Evolutionary conservation across 2,113 vertebrate genomes (phyloP).

Genomic region (Clarias gariepinus): DNA sequence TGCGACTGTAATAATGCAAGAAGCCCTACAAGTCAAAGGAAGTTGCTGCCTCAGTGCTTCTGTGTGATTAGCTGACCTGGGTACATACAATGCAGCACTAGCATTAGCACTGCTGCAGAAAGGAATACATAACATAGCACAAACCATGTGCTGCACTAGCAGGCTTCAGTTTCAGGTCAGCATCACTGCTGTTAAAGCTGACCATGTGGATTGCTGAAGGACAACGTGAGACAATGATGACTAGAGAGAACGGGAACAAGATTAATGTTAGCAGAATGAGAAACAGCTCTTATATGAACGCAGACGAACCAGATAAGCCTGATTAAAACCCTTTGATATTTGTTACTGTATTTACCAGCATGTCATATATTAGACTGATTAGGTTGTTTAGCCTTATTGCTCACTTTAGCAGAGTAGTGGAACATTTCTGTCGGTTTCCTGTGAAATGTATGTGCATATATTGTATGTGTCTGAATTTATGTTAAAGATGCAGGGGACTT

Average conservation of each 20-base stretch:
- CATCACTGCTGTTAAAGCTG: constrained; percentile 18
- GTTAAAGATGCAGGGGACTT: not conserved
- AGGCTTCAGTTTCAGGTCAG: constrained; percentile 19
- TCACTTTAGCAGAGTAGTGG: not conserved
- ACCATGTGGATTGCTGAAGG: constrained; percentile 28
- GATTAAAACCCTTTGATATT: not conserved
- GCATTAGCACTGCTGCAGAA: not conserved
- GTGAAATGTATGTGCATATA: not conserved
- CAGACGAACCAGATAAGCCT: not conserved
- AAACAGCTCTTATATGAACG: not conserved
- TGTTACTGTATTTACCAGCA: not conserved
- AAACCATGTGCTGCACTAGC: constrained; percentile 27
- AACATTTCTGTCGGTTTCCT: not conserved
- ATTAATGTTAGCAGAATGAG: not conserved
- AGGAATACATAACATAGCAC: constrained; percentile 11
- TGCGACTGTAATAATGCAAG: not conserved
- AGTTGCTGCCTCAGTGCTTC: constrained; percentile 16
- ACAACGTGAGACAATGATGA: not conserved
- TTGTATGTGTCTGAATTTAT: not conserved
- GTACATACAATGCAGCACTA: not conserved
- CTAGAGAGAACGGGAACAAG: not conserved
- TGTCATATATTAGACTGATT: not conserved
- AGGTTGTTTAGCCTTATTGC: not conserved
- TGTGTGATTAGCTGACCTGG: constrained; percentile 23
- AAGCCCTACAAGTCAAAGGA: not conserved